Evolutionary conservation across 2,888 invertebrate species (phyloP), one percentile per base, ranked within the genome.

Genomic region (Helleia helle): DNA sequence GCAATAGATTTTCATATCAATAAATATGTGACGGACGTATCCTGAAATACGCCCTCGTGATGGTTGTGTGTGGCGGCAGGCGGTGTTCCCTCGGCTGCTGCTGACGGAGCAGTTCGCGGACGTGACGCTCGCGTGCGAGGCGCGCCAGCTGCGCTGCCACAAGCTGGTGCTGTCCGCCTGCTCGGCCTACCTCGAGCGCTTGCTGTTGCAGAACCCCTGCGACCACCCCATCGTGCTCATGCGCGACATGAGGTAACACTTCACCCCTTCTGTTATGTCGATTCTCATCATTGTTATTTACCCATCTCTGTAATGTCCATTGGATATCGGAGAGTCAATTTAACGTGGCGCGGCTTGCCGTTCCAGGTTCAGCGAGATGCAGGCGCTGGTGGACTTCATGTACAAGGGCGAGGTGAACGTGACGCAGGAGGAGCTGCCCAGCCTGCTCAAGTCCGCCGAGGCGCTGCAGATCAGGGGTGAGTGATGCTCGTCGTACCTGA

Each of bases 321-420:
- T n/a, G n/a, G n/a, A n/a, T n/a, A n/a, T n/a, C n/a, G n/a, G n/a
- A n/a, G n/a, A n/a, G n/a, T n/a, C n/a, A n/a, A n/a, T n/a, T n/a
- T n/a, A n/a, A n/a, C n/a, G n/a, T n/a, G n/a, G n/a, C n/a, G n/a
- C n/a, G n/a, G n/a, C n/a, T n/a, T n/a, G n/a, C n/a, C 1, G 3
- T 24, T 49, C 0, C 62, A 88, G 88, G 62, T 90, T 93, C 63
- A 92, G 92, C 79, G 94, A 94, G 59, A 91, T 95, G 73, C 93
- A 94, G 59, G 93, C 93, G 0, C 75, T 95, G 30, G 93, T 95
- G 24, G 94, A 94, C 72, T 95, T 94, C 64, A 95, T 95, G 94
- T 95, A 95, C 71, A 93, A 93, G 62, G 95, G 94, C 0, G 94
- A 95, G 66, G 94, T 94, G 22, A 94, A 93, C 62, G 93, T 94